phyloP scores from a whole-genome alignment of 2,113 vertebrate species.

The Phoenicopterus ruber region DNA sequence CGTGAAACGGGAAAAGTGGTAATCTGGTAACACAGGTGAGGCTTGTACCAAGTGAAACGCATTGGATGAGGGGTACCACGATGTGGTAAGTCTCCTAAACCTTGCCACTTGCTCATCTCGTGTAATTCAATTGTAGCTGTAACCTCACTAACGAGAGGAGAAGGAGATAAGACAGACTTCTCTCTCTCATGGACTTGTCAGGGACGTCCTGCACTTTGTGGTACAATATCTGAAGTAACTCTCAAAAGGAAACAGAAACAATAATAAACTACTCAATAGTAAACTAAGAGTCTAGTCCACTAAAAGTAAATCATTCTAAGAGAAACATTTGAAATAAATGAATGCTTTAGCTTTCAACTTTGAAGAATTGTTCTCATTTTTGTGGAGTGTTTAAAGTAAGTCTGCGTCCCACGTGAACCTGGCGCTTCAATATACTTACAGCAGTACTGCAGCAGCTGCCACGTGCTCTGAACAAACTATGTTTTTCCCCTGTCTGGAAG shows the following conservation, averaged over 20 bases:
- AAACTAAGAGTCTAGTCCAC: background rate
- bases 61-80: background rate
- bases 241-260: background rate
- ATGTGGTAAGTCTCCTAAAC: background rate
- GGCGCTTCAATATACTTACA: background rate
- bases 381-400: background rate
- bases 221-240: background rate
- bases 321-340: conserved; percentile 24
- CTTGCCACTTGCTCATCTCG: background rate
- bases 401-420: background rate
- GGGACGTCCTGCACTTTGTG: background rate
- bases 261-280: conserved; percentile 1
- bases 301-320: conserved; percentile 3
- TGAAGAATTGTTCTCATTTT: conserved; percentile 25
- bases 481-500: background rate
- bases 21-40: background rate
- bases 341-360: conserved; percentile 7
- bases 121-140: background rate
- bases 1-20: background rate
- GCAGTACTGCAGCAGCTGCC: background rate
- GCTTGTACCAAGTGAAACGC: background rate
- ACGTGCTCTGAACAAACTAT: background rate
- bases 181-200: background rate
- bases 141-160: background rate
- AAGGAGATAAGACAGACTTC: background rate